phyloP scores from a whole-genome alignment of 2,888 invertebrate genomes.

The Hypomecis punctinalis region DNA sequence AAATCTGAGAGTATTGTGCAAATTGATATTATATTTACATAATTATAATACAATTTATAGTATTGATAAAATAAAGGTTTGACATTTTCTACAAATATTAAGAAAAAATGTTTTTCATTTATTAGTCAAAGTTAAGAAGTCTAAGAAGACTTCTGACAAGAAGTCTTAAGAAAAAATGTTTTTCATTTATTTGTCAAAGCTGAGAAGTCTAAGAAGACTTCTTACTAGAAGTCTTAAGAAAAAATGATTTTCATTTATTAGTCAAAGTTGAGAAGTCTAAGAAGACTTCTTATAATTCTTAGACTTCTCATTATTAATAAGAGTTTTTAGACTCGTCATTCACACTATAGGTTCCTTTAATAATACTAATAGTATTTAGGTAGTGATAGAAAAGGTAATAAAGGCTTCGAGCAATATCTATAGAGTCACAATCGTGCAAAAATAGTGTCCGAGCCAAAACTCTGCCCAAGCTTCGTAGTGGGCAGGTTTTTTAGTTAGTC shows the following conservation, averaged over 20 bases:
- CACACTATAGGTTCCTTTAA: too few species aligned
- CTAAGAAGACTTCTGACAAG: background rate
- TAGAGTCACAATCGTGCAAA: too few species aligned
- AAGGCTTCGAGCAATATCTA: too few species aligned
- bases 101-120: constrained; percentile 1
- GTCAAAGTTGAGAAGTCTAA: too few species aligned
- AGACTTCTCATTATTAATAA: too few species aligned
- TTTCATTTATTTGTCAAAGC: background rate
- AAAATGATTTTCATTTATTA: background rate
- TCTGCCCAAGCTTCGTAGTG: too few species aligned
- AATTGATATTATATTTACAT: constrained; percentile 19
- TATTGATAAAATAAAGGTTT: constrained; percentile 17
- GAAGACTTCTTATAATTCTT: background rate
- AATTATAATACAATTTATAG: constrained; percentile 11
- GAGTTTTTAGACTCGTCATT: too few species aligned
- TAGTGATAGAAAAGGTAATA: too few species aligned
- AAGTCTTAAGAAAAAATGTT: background rate
- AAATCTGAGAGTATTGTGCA: background rate
- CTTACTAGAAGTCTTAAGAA: background rate
- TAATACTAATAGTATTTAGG: too few species aligned
- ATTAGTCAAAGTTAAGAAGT: background rate
- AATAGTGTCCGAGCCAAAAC: too few species aligned
- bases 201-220: background rate
- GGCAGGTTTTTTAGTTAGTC: too few species aligned
- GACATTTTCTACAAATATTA: constrained; percentile 15